Evolutionary conservation across 2,888 invertebrate genomes (phyloP), one percentile per base, ranked within the genome.

Genomic region (Dryomyza anilis): DNA sequence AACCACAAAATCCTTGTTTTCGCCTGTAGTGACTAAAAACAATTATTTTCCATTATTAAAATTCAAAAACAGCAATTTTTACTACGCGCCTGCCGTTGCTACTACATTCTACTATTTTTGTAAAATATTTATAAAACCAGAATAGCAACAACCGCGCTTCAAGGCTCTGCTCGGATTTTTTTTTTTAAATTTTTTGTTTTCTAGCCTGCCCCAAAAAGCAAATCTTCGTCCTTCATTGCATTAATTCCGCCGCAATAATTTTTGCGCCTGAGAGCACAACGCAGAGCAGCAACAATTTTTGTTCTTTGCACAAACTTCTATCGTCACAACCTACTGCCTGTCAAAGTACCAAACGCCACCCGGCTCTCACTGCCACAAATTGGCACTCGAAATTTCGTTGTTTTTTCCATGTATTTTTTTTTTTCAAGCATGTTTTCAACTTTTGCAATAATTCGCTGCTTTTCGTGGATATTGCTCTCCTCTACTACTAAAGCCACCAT

Each of bases 181-280:
- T n/a, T n/a, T n/a, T n/a, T n/a, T n/a, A n/a, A n/a, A n/a, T n/a
- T n/a, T n/a, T n/a, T n/a, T n/a, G n/a, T n/a, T n/a, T n/a, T n/a
- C n/a, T n/a, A n/a, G n/a, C n/a, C n/a, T n/a, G n/a, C n/a, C n/a
- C n/a, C n/a, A n/a, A n/a, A n/a, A n/a, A 12, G 33, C 33, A 12
- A 33, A 5, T 10, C 19, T 6, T 25, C 48, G 48, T 50, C 27
- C 48, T 50, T 25, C 48, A 50, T 50, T 50, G 48, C 48, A 50
- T 50, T 50, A 50, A 50, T 50, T 50, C 48, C 55, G 63, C 55
- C 53, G 64, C 67, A 67, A 68, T 69, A 68, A 64, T 63, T 70
- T 67, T 70, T 64, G 60, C 69, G 64, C 66, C 66, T 64, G 55
- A 64, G 48, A 61, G 64, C 65, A 64, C 60, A n/a, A n/a, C n/a